These are phyloP conservation scores for Chloroclysta siterata DNA, from an alignment of 2,888 invertebrate species.

Conservation along the genomic window DNA sequence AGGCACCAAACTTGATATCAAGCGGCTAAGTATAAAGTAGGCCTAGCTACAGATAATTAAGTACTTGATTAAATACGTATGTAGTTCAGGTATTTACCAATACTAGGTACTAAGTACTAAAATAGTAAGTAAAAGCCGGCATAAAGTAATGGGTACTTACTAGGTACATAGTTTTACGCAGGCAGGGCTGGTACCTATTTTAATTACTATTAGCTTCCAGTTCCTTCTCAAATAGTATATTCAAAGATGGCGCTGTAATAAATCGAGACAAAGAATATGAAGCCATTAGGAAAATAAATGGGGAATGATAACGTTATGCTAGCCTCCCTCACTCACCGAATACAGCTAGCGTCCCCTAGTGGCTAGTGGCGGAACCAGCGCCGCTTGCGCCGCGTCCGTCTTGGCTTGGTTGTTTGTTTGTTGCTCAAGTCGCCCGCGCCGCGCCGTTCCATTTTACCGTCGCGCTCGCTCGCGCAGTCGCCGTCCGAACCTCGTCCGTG, in stretches of 20 bases:
- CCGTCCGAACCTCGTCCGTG: constrained; percentile 55
- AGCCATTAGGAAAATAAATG: constrained; percentile 8
- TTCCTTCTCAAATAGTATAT: not conserved
- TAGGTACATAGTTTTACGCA: too few species aligned
- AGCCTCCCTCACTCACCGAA: constrained; percentile 35
- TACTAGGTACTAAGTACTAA: too few species aligned
- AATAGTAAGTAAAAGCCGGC: too few species aligned
- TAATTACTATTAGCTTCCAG: too few species aligned
- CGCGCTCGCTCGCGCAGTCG: constrained; percentile 53
- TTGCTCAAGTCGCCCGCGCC: constrained; percentile 45
- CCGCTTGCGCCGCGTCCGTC: constrained; percentile 53
- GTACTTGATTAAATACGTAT: too few species aligned
- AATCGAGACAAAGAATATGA: not conserved
- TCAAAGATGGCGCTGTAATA: constrained; percentile 20
- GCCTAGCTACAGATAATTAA: too few species aligned
- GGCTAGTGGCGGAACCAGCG: constrained; percentile 35
- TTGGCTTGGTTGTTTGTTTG: not conserved
- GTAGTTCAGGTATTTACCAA: too few species aligned
- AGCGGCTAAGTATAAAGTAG: too few species aligned
- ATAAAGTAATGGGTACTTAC: too few species aligned
- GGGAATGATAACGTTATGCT: constrained; percentile 29
- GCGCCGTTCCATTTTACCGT: constrained; percentile 39
- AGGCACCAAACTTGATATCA: too few species aligned
- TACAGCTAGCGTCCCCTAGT: constrained; percentile 43
- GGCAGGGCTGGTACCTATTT: too few species aligned